phyloP scores from a whole-genome alignment of 2,797 vertebrate species.

The Cyclopterus lumpus region DNA sequence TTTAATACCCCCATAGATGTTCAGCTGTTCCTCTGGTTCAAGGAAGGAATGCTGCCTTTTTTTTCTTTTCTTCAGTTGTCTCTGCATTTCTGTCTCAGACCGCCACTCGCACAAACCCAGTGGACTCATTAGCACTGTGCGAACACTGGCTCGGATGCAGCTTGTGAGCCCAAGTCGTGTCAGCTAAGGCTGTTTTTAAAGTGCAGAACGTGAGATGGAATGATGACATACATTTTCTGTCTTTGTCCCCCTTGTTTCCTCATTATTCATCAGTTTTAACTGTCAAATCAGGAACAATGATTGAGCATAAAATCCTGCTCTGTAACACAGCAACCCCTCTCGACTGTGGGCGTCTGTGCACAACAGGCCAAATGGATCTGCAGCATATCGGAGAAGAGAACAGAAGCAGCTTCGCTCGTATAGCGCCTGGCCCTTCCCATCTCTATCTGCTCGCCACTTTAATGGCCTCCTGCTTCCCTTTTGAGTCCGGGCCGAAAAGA shows the following conservation, averaged over 20 bases:
- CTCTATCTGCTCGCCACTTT: constrained; percentile 45
- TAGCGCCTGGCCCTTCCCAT: constrained; percentile 53
- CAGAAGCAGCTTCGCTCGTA: constrained; percentile 45
- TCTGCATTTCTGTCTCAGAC: constrained; percentile 59
- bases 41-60: constrained; percentile 30
- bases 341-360: constrained; percentile 36
- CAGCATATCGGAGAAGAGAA: constrained; percentile 35
- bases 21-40: constrained; percentile 39
- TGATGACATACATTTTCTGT: neutral
- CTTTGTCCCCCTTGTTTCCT: neutral
- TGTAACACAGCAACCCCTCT: constrained; percentile 36
- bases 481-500: constrained; percentile 60
- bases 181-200: constrained; percentile 17
- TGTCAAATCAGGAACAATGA: constrained; percentile 24
- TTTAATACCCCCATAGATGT: constrained; percentile 49
- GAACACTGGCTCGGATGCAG: constrained; percentile 23
- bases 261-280: constrained; percentile 3
- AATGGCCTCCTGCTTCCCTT: constrained; percentile 60
- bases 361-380: constrained; percentile 50
- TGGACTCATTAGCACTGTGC: constrained; percentile 36
- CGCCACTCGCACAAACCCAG: constrained; percentile 24
- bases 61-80: constrained; percentile 40
- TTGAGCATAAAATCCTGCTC: constrained; percentile 47
- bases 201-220: constrained; percentile 17
- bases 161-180: constrained; percentile 16